Conservation (phyloP, 2,113 vertebrate genomes). For the Lipophrys pholis region DNA sequence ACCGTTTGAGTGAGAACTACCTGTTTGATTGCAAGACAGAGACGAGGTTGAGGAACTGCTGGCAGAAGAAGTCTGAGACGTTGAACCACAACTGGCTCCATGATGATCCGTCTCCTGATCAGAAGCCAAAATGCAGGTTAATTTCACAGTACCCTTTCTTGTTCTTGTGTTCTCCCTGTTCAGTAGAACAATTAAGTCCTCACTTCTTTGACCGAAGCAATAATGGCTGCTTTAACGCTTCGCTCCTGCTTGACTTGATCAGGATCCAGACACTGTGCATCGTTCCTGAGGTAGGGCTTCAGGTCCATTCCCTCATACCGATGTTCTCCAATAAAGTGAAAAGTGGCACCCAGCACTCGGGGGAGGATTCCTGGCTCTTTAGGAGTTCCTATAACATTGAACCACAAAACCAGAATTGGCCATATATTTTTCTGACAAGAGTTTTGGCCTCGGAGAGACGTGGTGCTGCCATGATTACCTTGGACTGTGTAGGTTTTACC, state of each 20-base stretch:
- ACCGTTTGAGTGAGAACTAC: slow-evolving; percentile 43
- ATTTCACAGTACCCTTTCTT: not conserved
- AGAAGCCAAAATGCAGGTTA: not conserved
- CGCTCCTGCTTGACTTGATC: slow-evolving; percentile 87
- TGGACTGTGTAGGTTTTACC: slow-evolving; percentile 93
- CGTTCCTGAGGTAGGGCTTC: slow-evolving; percentile 86
- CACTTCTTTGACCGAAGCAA: slow-evolving; percentile 88
- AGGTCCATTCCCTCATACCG: slow-evolving; percentile 88
- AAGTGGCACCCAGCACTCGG: slow-evolving; percentile 85
- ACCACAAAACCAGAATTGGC: not conserved
- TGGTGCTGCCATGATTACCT: slow-evolving; percentile 72
- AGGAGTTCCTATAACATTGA: slow-evolving; percentile 77
- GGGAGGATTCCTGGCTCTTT: slow-evolving; percentile 90
- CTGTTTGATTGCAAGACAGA: slow-evolving; percentile 58
- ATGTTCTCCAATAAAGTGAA: slow-evolving; percentile 80
- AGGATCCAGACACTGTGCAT: slow-evolving; percentile 82
- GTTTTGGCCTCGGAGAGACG: too few relatives aligned
- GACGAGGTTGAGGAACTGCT: slow-evolving; percentile 32
- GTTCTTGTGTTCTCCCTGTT: not conserved
- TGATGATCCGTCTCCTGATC: slow-evolving; percentile 57
- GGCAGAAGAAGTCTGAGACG: not conserved
- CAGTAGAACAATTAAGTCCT: not conserved
- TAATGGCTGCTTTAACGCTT: slow-evolving; percentile 79
- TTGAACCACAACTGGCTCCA: slow-evolving; percentile 11
- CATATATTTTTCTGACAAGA: too few relatives aligned